Conservation (phyloP, 2,113 vertebrate species). For the Vombatus ursinus region DNA sequence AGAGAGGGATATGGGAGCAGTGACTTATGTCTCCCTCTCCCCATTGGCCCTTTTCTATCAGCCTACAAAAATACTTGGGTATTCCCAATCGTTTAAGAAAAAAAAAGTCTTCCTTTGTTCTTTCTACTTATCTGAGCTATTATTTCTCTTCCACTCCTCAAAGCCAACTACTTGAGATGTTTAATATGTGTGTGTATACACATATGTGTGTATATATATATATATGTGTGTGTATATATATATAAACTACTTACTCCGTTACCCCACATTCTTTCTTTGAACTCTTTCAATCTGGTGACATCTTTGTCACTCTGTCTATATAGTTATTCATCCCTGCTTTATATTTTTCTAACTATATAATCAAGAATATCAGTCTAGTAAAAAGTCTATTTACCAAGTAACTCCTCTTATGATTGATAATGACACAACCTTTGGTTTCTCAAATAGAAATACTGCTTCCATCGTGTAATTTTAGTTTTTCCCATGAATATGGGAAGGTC, state of each 20-base stretch:
- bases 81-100: neutral
- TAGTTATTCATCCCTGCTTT: neutral
- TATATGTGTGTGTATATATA: no score
- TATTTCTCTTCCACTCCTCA: neutral
- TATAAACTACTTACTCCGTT: neutral
- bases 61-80: neutral
- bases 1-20: neutral
- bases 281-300: slow-evolving; percentile 38
- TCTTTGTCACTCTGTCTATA: neutral
- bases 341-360: neutral
- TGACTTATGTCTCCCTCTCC: neutral
- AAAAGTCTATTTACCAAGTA: neutral
- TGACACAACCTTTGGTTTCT: neutral
- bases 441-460: neutral
- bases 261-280: neutral
- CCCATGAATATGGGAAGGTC: slow-evolving; percentile 22
- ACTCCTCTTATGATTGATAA: neutral
- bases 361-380: neutral
- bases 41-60: neutral
- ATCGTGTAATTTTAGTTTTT: slow-evolving; percentile 11
- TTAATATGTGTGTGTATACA: no score
- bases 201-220: no score
- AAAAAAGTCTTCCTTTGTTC: neutral
- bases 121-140: neutral
- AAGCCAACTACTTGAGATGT: neutral